phyloP scores from a whole-genome alignment of 2,888 invertebrate species.

The Cephus spinipes region DNA sequence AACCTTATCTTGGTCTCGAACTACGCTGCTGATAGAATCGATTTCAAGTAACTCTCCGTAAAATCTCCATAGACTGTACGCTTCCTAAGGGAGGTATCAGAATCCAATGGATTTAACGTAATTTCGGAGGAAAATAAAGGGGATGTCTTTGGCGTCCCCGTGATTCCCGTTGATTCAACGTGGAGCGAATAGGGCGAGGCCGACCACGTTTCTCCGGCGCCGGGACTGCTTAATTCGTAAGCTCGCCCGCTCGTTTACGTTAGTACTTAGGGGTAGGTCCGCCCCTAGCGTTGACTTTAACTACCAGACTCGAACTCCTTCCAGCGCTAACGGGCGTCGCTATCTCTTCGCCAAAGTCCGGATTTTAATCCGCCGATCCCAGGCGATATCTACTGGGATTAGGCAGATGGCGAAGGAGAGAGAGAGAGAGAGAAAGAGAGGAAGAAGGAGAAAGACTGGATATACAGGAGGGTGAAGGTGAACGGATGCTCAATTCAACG shows the following conservation, averaged over 20 bases:
- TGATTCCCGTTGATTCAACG: not conserved
- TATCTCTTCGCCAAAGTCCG: slow-evolving; percentile 34
- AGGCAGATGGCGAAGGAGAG: slow-evolving; percentile 27
- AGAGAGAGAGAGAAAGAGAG: not conserved
- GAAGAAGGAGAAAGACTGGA: not conserved
- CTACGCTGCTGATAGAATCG: no score
- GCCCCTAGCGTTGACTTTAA: slow-evolving; percentile 60
- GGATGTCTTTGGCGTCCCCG: not conserved
- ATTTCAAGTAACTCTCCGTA: no score
- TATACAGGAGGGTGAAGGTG: not conserved
- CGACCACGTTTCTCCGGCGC: not conserved
- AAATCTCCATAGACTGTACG: no score
- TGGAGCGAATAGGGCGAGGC: not conserved
- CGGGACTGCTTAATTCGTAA: slow-evolving; percentile 50
- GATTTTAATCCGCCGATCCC: slow-evolving; percentile 62
- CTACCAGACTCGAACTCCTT: slow-evolving; percentile 49
- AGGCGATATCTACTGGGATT: slow-evolving; percentile 60
- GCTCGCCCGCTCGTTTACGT: slow-evolving; percentile 55
- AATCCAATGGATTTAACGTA: not conserved
- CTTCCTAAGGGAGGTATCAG: no score
- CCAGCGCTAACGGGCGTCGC: slow-evolving; percentile 24
- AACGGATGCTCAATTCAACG: not conserved
- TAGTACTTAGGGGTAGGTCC: slow-evolving; percentile 50
- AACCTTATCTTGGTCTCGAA: no score
- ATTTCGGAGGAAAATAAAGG: not conserved